These are phyloP conservation scores for Crematogaster levior DNA, from an alignment of 2,888 invertebrate genomes.

Conservation along the genomic window DNA sequence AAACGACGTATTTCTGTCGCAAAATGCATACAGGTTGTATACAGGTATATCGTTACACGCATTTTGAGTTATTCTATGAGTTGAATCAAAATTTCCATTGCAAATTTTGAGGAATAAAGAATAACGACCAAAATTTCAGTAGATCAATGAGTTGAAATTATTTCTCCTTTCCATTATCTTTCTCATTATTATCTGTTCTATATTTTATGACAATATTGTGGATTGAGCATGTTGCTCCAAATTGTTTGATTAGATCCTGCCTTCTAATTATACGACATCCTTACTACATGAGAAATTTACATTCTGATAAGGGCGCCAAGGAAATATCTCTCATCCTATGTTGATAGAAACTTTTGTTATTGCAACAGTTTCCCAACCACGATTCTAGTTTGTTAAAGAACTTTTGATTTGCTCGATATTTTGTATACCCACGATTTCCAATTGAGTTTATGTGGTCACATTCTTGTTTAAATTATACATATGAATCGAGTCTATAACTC, in stretches of 20 bases:
- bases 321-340: not conserved
- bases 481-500: not conserved
- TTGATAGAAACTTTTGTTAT: constrained; percentile 28
- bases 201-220: not conserved
- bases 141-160: constrained; percentile 3
- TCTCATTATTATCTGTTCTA: constrained; percentile 5
- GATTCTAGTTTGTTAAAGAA: constrained; percentile 1
- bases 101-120: constrained; percentile 18
- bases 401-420: constrained; percentile 2
- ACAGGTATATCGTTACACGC: not conserved
- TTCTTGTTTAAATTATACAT: not conserved
- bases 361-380: constrained; percentile 13
- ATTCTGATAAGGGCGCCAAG: not conserved
- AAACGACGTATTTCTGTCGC: not conserved
- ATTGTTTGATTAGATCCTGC: not conserved
- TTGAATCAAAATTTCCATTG: constrained; percentile 15
- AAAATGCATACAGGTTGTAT: not conserved
- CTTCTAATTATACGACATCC: not conserved
- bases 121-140: constrained; percentile 15
- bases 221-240: not conserved
- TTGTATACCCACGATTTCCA: not conserved
- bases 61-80: not conserved
- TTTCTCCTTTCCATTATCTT: not conserved
- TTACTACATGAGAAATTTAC: not conserved
- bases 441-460: not conserved